These are phyloP conservation scores for Rhinella marina DNA, from an alignment of 2,797 vertebrate genomes.

Conservation along the genomic window DNA sequence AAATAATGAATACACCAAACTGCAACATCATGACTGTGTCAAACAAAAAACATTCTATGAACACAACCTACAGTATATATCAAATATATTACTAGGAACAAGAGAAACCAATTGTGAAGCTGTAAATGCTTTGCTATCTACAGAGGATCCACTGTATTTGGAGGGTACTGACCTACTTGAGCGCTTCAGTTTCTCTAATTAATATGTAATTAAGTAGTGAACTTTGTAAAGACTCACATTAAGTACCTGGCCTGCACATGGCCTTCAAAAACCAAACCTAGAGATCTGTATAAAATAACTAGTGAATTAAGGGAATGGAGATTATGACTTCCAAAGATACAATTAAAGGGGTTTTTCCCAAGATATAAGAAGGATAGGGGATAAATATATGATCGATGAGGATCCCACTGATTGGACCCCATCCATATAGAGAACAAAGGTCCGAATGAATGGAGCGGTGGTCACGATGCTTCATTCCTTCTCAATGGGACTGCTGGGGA, in stretches of 20 bases:
- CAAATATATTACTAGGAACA: neutral
- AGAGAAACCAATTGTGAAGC: neutral
- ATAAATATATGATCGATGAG: no score
- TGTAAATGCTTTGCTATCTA: neutral
- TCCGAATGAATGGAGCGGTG: no score
- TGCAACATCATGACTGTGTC: neutral
- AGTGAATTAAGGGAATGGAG: neutral
- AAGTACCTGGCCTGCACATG: constrained; percentile 20
- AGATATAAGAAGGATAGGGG: neutral
- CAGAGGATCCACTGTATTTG: neutral
- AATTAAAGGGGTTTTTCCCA: neutral
- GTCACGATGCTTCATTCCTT: no score
- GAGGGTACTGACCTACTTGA: constrained; percentile 42
- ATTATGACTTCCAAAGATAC: neutral
- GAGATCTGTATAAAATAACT: neutral
- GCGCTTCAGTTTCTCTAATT: constrained; percentile 33
- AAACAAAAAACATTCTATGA: neutral
- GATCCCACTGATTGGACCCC: no score
- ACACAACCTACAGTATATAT: neutral
- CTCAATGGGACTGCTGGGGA: no score
- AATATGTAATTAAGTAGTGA: constrained; percentile 43
- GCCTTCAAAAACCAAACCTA: neutral
- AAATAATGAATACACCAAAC: neutral
- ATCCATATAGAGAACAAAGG: no score
- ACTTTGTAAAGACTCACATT: constrained; percentile 35